Conservation (phyloP, 2,113 vertebrate genomes). For the Lagopus muta region DNA sequence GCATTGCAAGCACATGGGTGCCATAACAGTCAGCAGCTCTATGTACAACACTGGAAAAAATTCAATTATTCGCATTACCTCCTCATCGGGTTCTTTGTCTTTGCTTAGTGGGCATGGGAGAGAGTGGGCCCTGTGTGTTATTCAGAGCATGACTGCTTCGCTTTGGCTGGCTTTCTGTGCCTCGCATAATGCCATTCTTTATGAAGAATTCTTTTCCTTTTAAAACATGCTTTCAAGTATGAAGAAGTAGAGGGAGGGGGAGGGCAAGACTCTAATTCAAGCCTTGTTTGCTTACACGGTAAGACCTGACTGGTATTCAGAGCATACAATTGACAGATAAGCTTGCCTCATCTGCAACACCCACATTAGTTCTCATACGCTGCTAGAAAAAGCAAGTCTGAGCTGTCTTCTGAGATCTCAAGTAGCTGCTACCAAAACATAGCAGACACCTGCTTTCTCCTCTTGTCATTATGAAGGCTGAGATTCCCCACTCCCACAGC, state of each 20-base stretch:
- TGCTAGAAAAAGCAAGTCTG: background rate
- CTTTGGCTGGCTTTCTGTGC: background rate
- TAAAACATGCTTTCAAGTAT: background rate
- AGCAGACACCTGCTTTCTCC: background rate
- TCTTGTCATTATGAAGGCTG: background rate
- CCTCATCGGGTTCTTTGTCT: background rate
- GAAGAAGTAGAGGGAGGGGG: background rate
- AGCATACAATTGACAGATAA: background rate
- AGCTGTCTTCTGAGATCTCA: background rate
- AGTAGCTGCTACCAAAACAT: background rate
- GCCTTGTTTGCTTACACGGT: background rate
- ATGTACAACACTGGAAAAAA: background rate
- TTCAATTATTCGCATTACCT: background rate
- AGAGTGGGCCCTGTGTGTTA: background rate
- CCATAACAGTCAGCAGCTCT: background rate
- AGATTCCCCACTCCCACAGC: background rate
- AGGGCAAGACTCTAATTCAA: background rate
- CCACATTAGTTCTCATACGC: background rate
- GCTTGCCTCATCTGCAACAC: background rate
- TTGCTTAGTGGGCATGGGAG: background rate
- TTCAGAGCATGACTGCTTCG: slow-evolving; percentile 18
- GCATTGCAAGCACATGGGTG: background rate
- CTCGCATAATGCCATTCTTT: background rate
- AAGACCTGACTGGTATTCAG: background rate
- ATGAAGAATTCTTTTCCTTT: background rate